Base-by-base conservation (phyloP, 2,888 invertebrate species). In the Cheilosia grossa region DNA sequence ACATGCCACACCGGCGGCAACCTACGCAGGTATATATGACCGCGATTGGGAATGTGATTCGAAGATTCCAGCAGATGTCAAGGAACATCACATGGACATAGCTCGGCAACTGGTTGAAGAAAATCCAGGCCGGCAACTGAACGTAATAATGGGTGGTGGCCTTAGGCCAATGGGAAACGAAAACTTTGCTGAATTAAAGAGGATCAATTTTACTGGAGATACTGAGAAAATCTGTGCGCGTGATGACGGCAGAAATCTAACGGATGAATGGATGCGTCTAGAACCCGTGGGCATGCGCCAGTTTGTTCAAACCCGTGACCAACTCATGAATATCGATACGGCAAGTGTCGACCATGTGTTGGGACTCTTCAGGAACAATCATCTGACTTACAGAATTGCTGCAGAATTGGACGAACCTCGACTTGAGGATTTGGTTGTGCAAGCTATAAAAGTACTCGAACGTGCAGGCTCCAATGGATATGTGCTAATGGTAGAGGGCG, bases 111-210 rank as follows among this genome's bases (percentile, higher is more conserved):
- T 95, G 64, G 91, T 95, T 24, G 94, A 94, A 88, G 93, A 94
- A 87, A 91, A 92, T 13, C 94, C 95, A 0, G 95, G 95, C 54
- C 93, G 91, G 87, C 92, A 93, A 67, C 92, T 94, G 40, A 94
- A 94, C 90, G 95, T 94, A 1, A 93, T 95, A 7, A 91, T 95
- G 89, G 95, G 95, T 13, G 95, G 95, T 2, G 95, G 95, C 2
- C 92, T 93, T 3, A 92, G 92, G 17, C 91, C 92, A 7, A 89
- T 94, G 90, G 92, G 93, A 40, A 90, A 90, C 0, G 88, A 88
- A 17, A 89, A 90, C 86, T 17, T 47, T 4, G 4, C 74, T 37
- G 88, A 90, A 87, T 21, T 88, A 37, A 21, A 37, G 4, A 88
- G 87, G 0, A 87, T 89, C 0, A 67, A 88, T 0, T 92, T 91